phyloP scores from a whole-genome alignment of 2,113 vertebrate species.

The Cheilinus undulatus region DNA sequence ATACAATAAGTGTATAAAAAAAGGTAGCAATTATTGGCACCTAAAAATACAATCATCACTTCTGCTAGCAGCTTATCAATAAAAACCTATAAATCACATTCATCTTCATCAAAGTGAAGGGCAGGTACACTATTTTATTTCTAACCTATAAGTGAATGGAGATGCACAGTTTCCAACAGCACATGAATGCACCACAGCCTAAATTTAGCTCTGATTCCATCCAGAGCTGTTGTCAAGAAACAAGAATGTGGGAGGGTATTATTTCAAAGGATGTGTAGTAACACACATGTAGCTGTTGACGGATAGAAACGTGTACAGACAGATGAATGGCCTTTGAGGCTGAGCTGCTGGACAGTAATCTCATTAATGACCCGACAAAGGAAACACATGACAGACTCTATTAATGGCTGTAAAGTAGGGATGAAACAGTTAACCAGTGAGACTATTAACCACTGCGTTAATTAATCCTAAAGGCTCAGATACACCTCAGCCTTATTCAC shows the following conservation, averaged over 20 bases:
- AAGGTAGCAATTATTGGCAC: too few relatives aligned
- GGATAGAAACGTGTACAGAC: background rate
- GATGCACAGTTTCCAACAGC: too few relatives aligned
- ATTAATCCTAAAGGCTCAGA: too few relatives aligned
- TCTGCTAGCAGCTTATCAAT: too few relatives aligned
- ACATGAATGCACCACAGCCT: background rate
- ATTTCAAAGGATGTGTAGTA: background rate
- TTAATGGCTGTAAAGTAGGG: background rate
- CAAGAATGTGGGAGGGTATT: background rate
- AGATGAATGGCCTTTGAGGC: background rate
- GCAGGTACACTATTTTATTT: background rate
- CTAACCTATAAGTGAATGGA: background rate
- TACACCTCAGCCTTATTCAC: too few relatives aligned
- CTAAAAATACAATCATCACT: too few relatives aligned
- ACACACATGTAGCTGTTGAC: too few relatives aligned
- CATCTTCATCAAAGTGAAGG: background rate
- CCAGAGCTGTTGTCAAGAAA: background rate
- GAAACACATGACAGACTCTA: slow-evolving; percentile 14
- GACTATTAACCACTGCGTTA: too few relatives aligned
- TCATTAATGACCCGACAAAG: slow-evolving; percentile 9
- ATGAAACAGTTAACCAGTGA: too few relatives aligned
- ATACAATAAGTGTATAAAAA: too few relatives aligned
- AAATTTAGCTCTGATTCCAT: background rate
- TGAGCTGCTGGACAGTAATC: slow-evolving; percentile 16
- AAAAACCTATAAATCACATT: too few relatives aligned